Evolutionary conservation across 2,113 vertebrate species (phyloP), one percentile per base, ranked within the genome.

Genomic region (Corythoichthys intestinalis): DNA sequence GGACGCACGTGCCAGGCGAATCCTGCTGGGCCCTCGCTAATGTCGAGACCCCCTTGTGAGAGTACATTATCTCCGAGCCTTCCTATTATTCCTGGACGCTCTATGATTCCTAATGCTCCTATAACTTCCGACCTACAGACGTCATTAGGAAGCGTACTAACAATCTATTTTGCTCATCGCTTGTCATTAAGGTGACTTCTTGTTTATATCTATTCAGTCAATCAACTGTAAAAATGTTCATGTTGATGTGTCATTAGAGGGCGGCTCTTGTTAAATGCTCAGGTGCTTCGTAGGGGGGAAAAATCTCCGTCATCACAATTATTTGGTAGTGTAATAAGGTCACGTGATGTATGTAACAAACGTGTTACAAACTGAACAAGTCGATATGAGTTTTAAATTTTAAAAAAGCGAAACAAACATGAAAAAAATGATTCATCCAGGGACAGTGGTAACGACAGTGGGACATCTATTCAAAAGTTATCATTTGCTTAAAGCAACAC

Each of bases 31-130:
- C 89, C 77, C 81, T 78, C 75, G 87, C 88, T 91, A 91, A 91
- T 90, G 81, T 83, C 67, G 82, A 74, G 83, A 81, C 89, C 89
- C 89, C 89, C 89, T 84, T 39, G 77, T 83, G 88, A 78, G 89
- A 89, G 82, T 83, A 89, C 89, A 91, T 91, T 91, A 91, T 91
- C 87, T 89, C 83, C 81, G 82, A 91, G 86, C 83, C 81, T 77
- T 80, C 80, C 86, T 86, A 85, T 89, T 89, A 89, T 90, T 89
- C 82, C 69, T 68, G 78, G 87, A 88, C 88, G 71, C 76, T 89
- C 81, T 85, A 77, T 90, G 89, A 91, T 88, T 91, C 84, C 89
- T 90, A 91, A 91, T 91, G 87, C 83, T 82, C 83, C 83, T 85
- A 89, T 91, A 87, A 62, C 79, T 73, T 37, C 5, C 56, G 61